Conservation (phyloP, 2,113 vertebrate genomes). For the Clupea harengus region DNA sequence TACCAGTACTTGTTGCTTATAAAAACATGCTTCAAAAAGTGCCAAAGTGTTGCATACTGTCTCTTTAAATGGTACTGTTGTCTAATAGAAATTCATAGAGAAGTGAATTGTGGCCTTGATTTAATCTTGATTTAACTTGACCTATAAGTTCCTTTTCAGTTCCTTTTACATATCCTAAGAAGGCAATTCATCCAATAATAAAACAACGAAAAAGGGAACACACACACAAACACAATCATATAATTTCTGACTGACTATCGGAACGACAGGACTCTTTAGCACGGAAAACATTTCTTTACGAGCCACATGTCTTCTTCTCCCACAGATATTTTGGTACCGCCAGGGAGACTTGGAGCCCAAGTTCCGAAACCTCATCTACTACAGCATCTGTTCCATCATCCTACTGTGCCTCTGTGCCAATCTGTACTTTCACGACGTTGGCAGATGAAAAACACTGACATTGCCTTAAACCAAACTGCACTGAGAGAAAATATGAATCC, state of each 20-base stretch:
- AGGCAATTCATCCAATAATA: not conserved
- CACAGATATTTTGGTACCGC: conserved; percentile 95
- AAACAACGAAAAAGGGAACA: not conserved
- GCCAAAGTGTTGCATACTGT: too few species aligned
- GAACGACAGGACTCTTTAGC: not conserved
- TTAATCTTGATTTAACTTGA: not conserved
- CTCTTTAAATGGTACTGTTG: not conserved
- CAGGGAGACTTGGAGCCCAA: conserved; percentile 97
- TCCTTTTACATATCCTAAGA: not conserved
- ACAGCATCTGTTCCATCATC: conserved; percentile 85
- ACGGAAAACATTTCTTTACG: not conserved
- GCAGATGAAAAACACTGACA: conserved; percentile 25
- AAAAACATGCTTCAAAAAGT: too few species aligned
- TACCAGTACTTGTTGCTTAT: too few species aligned
- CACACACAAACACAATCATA: too few species aligned
- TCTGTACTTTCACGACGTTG: conserved; percentile 93
- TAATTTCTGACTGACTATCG: too few species aligned
- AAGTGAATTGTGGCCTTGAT: not conserved
- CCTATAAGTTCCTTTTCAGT: not conserved
- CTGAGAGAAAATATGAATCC: not conserved
- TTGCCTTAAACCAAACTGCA: not conserved
- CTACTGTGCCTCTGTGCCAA: conserved; percentile 98
- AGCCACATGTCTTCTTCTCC: conserved; percentile 20
- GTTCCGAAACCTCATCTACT: conserved; percentile 96
- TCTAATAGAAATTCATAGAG: not conserved